These are phyloP conservation scores for Conops quadrifasciatus DNA, from an alignment of 2,888 invertebrate genomes.

Conservation along the genomic window DNA sequence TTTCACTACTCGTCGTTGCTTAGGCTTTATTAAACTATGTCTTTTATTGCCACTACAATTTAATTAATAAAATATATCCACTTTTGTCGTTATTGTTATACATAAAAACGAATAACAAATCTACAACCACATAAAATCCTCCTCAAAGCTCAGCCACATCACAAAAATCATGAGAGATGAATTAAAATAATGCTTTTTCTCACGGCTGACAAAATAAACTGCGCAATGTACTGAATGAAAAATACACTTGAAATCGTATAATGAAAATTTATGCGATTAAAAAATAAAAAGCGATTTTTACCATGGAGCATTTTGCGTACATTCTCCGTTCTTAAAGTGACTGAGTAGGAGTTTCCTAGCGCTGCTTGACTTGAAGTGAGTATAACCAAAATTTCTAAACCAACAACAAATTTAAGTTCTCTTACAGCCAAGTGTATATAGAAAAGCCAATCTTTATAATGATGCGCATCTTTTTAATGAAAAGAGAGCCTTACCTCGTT, in stretches of 20 bases:
- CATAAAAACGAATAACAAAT: slow-evolving; percentile 48
- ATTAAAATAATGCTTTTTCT: slow-evolving; percentile 39
- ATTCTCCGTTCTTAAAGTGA: slow-evolving; percentile 23
- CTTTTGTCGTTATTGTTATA: slow-evolving; percentile 62
- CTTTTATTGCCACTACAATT: slow-evolving; percentile 46
- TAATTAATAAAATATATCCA: slow-evolving; percentile 62
- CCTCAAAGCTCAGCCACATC: slow-evolving; percentile 44
- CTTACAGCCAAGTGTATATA: slow-evolving; percentile 42
- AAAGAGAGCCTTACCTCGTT: too few relatives aligned
- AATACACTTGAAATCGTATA: slow-evolving; percentile 29
- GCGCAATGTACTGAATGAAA: slow-evolving; percentile 35
- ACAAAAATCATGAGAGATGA: slow-evolving; percentile 44
- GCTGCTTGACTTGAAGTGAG: slow-evolving; percentile 51
- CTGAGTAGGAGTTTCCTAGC: slow-evolving; percentile 50
- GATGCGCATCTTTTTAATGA: slow-evolving; percentile 20
- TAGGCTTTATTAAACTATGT: slow-evolving; percentile 41
- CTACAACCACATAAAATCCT: slow-evolving; percentile 45
- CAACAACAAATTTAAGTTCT: slow-evolving; percentile 43
- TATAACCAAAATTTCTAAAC: slow-evolving; percentile 49
- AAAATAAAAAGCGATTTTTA: slow-evolving; percentile 30
- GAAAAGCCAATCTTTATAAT: not conserved
- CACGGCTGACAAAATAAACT: slow-evolving; percentile 40
- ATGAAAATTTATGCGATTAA: slow-evolving; percentile 32
- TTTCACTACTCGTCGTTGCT: slow-evolving; percentile 30
- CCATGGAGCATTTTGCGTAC: slow-evolving; percentile 32